Percentiles rank a stretch among this genome's conserved stretches.
These are phyloP conservation scores for Encarsia formosa DNA, from an alignment of 2,888 invertebrate species.

Conservation along the genomic window DNA sequence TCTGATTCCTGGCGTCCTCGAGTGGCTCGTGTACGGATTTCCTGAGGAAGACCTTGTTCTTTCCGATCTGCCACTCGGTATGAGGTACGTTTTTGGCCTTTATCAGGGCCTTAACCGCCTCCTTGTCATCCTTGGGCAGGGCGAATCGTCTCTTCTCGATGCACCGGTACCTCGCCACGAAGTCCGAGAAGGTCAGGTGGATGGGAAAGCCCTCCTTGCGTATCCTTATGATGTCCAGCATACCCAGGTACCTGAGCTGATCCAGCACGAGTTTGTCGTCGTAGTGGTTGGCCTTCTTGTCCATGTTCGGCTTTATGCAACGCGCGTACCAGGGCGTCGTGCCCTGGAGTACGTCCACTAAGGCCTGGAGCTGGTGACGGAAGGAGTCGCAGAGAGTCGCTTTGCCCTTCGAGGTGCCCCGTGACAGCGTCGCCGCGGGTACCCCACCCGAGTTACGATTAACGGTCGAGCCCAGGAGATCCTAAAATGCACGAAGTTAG, in stretches of 20 bases:
- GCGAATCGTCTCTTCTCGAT: conserved; percentile 50
- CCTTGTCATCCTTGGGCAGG: conserved; percentile 45
- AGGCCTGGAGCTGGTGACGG: conserved; percentile 78
- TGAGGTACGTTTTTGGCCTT: conserved; percentile 64
- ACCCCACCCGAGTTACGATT: conserved; percentile 44
- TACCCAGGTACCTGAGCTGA: conserved; percentile 84
- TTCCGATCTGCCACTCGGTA: conserved; percentile 85
- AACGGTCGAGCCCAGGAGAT: conserved; percentile 45
- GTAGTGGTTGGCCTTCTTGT: conserved; percentile 76
- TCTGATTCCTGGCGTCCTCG: conserved; percentile 71
- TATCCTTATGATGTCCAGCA: conserved; percentile 89
- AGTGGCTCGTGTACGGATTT: conserved; percentile 78
- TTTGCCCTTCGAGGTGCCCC: conserved; percentile 84
- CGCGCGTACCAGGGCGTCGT: conserved; percentile 92
- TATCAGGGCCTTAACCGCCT: conserved; percentile 56
- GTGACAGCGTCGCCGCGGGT: conserved; percentile 63
- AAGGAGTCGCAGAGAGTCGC: conserved; percentile 89
- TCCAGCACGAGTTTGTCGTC: conserved; percentile 77
- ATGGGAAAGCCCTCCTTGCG: conserved; percentile 86
- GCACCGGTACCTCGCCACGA: conserved; percentile 74
- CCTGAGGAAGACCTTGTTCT: conserved; percentile 79
- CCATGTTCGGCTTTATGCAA: conserved; percentile 87
- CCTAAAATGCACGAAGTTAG: conserved; percentile 42
- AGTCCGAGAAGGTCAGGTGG: conserved; percentile 74
- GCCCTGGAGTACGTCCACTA: conserved; percentile 84